Evolutionary conservation across 2,797 vertebrate species (phyloP).

Genomic region (Selene dorsalis): DNA sequence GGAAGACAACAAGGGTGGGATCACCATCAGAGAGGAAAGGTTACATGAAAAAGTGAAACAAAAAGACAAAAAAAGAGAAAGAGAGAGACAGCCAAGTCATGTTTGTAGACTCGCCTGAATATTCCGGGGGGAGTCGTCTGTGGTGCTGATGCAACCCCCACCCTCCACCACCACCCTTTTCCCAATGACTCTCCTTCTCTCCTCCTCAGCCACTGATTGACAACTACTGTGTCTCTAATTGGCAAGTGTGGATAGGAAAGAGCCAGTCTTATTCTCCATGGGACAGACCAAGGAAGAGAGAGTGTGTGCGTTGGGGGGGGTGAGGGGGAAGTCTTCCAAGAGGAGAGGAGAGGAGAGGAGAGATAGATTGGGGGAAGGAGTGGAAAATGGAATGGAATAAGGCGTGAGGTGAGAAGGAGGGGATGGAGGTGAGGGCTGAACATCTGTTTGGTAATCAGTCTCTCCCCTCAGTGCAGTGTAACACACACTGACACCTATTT

Average conservation of each 20-base stretch:
- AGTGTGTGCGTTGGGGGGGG: conserved; percentile 1
- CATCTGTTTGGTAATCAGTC: conserved; percentile 78
- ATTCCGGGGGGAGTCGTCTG: conserved; percentile 71
- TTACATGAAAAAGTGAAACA: conserved; percentile 27
- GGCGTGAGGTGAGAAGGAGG: conserved; percentile 43
- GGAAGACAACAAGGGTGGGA: conserved; percentile 2
- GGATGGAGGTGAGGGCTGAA: conserved; percentile 67
- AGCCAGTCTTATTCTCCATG: conserved; percentile 74
- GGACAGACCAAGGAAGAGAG: conserved; percentile 61
- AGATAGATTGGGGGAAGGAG: conserved; percentile 17
- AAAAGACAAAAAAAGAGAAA: conserved; percentile 13
- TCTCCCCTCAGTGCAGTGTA: conserved; percentile 68
- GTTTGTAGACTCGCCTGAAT: conserved; percentile 63
- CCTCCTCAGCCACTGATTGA: conserved; percentile 76
- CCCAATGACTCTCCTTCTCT: conserved; percentile 51
- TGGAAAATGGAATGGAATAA: conserved; percentile 35
- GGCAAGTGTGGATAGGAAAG: conserved; percentile 74
- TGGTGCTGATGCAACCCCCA: conserved; percentile 71
- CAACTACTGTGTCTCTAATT: conserved; percentile 80
- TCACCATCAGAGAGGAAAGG: conserved; percentile 45
- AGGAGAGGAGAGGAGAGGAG: conserved; percentile 7
- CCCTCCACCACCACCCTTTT: conserved; percentile 21
- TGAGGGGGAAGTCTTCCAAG: conserved; percentile 24
- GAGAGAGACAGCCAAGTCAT: conserved; percentile 50
- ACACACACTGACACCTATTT: conserved; percentile 80